Evolutionary conservation across 2,888 invertebrate genomes (phyloP).

Genomic region (Eledone cirrhosa): DNA sequence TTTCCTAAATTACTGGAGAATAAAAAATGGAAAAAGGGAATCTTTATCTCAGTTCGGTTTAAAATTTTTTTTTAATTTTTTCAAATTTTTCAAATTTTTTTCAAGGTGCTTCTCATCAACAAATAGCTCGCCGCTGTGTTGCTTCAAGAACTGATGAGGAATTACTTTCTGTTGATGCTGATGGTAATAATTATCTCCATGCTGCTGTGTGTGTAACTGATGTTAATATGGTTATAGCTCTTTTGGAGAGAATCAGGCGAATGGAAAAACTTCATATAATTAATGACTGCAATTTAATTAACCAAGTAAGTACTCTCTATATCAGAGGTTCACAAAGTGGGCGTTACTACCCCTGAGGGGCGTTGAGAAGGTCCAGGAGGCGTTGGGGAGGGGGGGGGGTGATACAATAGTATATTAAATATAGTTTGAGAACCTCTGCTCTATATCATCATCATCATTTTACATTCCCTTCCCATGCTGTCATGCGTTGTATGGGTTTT

Average conservation of each 20-base stretch:
- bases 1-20: too few relatives aligned
- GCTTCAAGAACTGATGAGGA: slow-evolving; percentile 49
- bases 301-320: slow-evolving; percentile 43
- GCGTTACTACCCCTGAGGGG: too few relatives aligned
- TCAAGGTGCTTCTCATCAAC: slow-evolving; percentile 32
- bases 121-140: slow-evolving; percentile 50
- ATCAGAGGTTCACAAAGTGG: too few relatives aligned
- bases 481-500: too few relatives aligned
- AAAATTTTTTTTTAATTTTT: neutral
- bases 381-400: too few relatives aligned
- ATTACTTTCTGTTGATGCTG: slow-evolving; percentile 45
- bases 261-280: slow-evolving; percentile 47
- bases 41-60: neutral
- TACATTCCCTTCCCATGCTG: too few relatives aligned
- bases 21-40: neutral
- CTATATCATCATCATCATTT: too few relatives aligned
- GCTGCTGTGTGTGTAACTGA: slow-evolving; percentile 54
- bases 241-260: slow-evolving; percentile 51
- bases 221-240: slow-evolving; percentile 51
- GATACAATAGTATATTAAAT: too few relatives aligned
- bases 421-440: too few relatives aligned
- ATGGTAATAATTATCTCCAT: slow-evolving; percentile 56
- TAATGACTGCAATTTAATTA: slow-evolving; percentile 47
- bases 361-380: too few relatives aligned
- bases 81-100: too few relatives aligned